Percentiles rank a stretch among this genome's conserved stretches.
Evolutionary conservation across 1,140 invertebrate genomes (phyloP).

Genomic region (Drosophila pachea): DNA sequence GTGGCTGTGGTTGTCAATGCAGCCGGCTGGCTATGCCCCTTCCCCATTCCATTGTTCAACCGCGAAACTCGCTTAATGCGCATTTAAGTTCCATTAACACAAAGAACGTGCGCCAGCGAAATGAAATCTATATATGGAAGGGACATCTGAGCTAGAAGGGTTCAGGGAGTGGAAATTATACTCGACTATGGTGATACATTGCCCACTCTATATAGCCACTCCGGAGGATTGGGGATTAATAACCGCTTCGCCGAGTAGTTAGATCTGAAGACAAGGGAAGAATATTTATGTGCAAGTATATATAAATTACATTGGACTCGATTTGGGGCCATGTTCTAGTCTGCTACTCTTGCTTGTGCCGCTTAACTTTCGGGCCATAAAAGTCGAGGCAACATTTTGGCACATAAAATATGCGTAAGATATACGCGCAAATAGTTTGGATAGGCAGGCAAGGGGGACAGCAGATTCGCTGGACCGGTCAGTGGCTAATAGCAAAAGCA

Average conservation of each 20-base stretch:
- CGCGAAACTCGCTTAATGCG: conserved; percentile 38
- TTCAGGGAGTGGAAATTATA: not conserved
- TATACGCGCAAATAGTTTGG: conserved; percentile 66
- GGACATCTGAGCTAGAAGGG: not conserved
- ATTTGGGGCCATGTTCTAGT: conserved; percentile 10
- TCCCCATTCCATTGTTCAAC: conserved; percentile 20
- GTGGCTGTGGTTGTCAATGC: conserved; percentile 23
- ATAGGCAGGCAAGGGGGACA: not conserved
- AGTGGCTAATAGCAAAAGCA: conserved; percentile 69
- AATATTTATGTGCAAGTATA: not conserved
- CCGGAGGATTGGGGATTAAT: not conserved
- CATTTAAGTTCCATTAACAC: conserved; percentile 39
- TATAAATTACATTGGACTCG: conserved; percentile 9
- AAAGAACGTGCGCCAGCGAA: conserved; percentile 2
- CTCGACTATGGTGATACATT: not conserved
- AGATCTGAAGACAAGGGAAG: not conserved
- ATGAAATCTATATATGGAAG: not conserved
- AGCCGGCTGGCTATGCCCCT: conserved; percentile 7
- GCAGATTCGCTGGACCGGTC: conserved; percentile 29
- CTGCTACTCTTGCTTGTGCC: conserved; percentile 1
- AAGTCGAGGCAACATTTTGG: conserved; percentile 33
- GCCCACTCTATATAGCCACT: not conserved
- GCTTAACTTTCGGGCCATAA: conserved; percentile 14
- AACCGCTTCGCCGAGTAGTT: not conserved
- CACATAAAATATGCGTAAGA: conserved; percentile 72